Evolutionary conservation across 1,140 invertebrate species (phyloP).

Genomic region (Drosophila simulans): DNA sequence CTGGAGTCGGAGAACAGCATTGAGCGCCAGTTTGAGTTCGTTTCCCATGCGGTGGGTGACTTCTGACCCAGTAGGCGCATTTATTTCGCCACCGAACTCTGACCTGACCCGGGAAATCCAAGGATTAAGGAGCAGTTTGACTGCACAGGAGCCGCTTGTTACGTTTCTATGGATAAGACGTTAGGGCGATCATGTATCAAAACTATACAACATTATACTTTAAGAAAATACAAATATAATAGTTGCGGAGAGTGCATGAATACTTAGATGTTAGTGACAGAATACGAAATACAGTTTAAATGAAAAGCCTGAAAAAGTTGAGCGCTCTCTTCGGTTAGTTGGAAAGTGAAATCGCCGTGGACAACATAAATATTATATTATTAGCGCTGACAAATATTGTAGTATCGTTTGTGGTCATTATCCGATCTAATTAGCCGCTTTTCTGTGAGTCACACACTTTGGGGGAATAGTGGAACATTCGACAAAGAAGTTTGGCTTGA

Average conservation of each 20-base stretch:
- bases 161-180: conserved; percentile 37
- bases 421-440: conserved; percentile 30
- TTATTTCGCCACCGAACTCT: conserved; percentile 61
- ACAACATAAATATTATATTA: conserved; percentile 24
- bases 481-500: conserved; percentile 20
- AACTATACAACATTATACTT: conserved; percentile 17
- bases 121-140: conserved; percentile 24
- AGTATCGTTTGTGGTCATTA: conserved; percentile 15
- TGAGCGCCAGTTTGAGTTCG: conserved; percentile 77
- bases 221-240: conserved; percentile 1
- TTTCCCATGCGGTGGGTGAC: conserved; percentile 79
- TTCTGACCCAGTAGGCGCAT: conserved; percentile 73
- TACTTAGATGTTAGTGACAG: conserved; percentile 35
- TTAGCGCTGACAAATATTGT: conserved; percentile 17
- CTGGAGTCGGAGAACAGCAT: conserved; percentile 53
- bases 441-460: conserved; percentile 21
- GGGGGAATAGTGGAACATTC: conserved; percentile 33
- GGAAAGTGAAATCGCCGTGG: conserved; percentile 37
- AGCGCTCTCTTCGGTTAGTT: conserved; percentile 14
- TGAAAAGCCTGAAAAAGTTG: conserved; percentile 18
- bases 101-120: conserved; percentile 4
- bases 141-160: conserved; percentile 43
- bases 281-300: conserved; percentile 42
- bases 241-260: conserved; percentile 20
- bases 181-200: conserved; percentile 26